phyloP scores from a whole-genome alignment of 2,888 invertebrate genomes.

The Gerris lacustris region DNA sequence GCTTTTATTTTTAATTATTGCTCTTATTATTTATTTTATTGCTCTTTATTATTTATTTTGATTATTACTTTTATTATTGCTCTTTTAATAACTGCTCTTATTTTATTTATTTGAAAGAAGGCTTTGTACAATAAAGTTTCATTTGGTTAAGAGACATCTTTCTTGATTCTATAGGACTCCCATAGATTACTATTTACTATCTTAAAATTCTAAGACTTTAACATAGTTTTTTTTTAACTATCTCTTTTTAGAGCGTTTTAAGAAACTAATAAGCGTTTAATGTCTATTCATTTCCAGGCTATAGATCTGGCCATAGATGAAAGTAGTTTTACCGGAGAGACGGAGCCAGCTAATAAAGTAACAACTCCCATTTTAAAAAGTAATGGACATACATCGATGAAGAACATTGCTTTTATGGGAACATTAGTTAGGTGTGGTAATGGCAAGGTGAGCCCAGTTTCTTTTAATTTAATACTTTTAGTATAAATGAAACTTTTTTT shows the following conservation, averaged over 20 bases:
- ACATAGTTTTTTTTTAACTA: too few relatives aligned
- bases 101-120: too few relatives aligned
- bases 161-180: background rate
- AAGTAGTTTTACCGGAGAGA: conserved; percentile 97
- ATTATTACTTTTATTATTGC: too few relatives aligned
- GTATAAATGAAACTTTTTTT: background rate
- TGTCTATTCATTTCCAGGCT: conserved; percentile 39
- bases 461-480: too few relatives aligned
- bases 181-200: background rate
- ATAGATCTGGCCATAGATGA: conserved; percentile 91
- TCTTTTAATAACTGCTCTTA: too few relatives aligned
- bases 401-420: conserved; percentile 95
- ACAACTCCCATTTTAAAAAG: conserved; percentile 52
- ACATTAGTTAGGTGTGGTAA: conserved; percentile 90
- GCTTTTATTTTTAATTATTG: too few relatives aligned
- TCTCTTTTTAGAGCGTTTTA: too few relatives aligned
- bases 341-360: conserved; percentile 76
- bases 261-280: too few relatives aligned
- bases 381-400: conserved; percentile 54
- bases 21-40: too few relatives aligned
- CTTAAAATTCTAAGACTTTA: background rate
- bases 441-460: conserved; percentile 60
- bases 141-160: background rate
- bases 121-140: too few relatives aligned
- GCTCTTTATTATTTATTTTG: too few relatives aligned